These are phyloP conservation scores for Homarus gammarus DNA, from an alignment of 2,888 invertebrate species.

Conservation along the genomic window DNA sequence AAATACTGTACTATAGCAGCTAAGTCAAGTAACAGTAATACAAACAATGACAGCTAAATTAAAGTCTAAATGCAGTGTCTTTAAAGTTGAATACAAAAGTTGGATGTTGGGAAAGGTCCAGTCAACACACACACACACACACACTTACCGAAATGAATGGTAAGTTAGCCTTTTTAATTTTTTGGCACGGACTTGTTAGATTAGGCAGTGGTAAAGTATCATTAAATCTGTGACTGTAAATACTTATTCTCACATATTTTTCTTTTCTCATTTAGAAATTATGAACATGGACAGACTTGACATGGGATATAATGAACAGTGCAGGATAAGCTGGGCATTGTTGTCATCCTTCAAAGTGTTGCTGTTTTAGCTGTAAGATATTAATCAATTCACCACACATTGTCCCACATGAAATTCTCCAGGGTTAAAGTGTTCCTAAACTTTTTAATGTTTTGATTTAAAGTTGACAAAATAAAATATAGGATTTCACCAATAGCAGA, in stretches of 20 bases:
- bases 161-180: no score
- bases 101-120: no score
- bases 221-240: not conserved
- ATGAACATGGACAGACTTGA: not conserved
- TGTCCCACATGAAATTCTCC: not conserved
- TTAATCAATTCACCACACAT: not conserved
- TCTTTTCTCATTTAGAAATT: no score
- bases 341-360: not conserved
- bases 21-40: no score
- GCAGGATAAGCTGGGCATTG: not conserved
- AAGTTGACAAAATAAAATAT: slow-evolving; percentile 1
- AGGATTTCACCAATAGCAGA: not conserved
- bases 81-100: no score
- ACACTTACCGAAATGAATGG: no score
- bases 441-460: not conserved
- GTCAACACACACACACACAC: no score
- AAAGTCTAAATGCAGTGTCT: no score
- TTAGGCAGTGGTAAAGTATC: not conserved
- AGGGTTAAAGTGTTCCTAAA: slow-evolving; percentile 10
- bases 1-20: no score
- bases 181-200: not conserved
- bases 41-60: no score
- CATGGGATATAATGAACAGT: not conserved
- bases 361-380: not conserved
- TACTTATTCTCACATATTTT: not conserved